These are phyloP conservation scores for Sinonovacula constricta DNA, from an alignment of 1,140 invertebrate genomes.

Conservation along the genomic window DNA sequence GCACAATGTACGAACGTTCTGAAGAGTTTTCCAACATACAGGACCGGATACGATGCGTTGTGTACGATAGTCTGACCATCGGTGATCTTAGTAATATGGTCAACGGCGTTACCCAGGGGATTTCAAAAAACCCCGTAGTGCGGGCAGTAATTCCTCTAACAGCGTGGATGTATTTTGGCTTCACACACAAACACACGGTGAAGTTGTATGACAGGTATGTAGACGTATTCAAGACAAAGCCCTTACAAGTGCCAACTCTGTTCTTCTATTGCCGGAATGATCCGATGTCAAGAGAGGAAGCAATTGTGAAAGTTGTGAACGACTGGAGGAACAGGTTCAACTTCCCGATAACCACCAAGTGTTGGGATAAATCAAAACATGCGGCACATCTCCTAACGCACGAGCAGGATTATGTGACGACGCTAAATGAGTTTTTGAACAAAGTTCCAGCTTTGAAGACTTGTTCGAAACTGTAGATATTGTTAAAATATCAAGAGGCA, in stretches of 20 bases:
- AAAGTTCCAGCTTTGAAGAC: conserved; percentile 7
- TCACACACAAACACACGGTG: conserved; percentile 21
- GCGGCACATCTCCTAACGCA: conserved; percentile 15
- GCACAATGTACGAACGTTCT: conserved; percentile 16
- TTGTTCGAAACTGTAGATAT: no score
- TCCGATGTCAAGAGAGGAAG: conserved; percentile 28
- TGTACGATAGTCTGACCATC: conserved; percentile 31
- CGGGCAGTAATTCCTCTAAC: background rate
- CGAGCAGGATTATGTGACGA: conserved; percentile 8
- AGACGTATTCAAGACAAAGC: conserved; percentile 31
- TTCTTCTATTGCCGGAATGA: conserved; percentile 34
- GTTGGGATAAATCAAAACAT: conserved; percentile 41
- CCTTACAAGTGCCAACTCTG: conserved; percentile 37
- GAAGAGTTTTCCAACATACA: background rate
- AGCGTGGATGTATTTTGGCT: conserved; percentile 12
- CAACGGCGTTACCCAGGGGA: conserved; percentile 2
- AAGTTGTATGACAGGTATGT: conserved; percentile 29
- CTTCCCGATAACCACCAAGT: conserved; percentile 12
- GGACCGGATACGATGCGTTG: conserved; percentile 8
- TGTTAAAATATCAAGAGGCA: no score
- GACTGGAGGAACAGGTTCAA: conserved; percentile 14
- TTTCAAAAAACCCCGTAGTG: conserved; percentile 13
- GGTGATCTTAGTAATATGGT: conserved; percentile 34
- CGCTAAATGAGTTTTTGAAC: conserved; percentile 2
- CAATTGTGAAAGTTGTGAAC: background rate